Percentiles rank a stretch among this genome's conserved stretches.
phyloP scores from a whole-genome alignment of 92 coral and sea anemone genomes.

The Porites divaricata region DNA sequence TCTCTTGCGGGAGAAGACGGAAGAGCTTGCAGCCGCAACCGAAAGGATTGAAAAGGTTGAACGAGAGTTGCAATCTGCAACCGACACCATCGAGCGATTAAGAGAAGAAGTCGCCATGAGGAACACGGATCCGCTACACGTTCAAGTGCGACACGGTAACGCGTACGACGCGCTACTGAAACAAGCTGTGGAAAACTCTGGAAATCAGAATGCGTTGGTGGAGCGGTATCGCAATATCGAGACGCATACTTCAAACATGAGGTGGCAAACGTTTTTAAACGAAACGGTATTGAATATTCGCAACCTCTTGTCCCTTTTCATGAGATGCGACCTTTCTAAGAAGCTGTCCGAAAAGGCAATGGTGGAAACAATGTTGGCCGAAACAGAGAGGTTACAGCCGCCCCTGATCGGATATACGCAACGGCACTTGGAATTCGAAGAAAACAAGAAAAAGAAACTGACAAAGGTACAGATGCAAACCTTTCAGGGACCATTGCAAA shows the following conservation, averaged over 20 bases:
- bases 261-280: not conserved
- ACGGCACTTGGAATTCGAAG: not conserved
- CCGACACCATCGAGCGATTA: no score
- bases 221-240: not conserved
- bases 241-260: not conserved
- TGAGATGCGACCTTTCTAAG: no score
- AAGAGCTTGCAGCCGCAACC: no score
- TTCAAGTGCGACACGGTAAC: not conserved
- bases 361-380: not conserved
- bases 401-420: not conserved
- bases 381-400: not conserved
- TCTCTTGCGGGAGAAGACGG: no score
- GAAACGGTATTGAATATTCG: not conserved
- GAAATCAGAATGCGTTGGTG: no score
- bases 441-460: not conserved
- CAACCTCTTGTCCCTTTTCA: no score
- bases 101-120: no score
- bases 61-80: no score
- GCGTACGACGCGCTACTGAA: not conserved
- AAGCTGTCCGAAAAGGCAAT: not conserved
- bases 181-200: not conserved
- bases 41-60: no score
- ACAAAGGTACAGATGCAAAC: not conserved
- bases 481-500: not conserved
- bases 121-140: not conserved